These are phyloP conservation scores for Eupithecia centaureata DNA, from an alignment of 2,888 invertebrate species.

Conservation along the genomic window DNA sequence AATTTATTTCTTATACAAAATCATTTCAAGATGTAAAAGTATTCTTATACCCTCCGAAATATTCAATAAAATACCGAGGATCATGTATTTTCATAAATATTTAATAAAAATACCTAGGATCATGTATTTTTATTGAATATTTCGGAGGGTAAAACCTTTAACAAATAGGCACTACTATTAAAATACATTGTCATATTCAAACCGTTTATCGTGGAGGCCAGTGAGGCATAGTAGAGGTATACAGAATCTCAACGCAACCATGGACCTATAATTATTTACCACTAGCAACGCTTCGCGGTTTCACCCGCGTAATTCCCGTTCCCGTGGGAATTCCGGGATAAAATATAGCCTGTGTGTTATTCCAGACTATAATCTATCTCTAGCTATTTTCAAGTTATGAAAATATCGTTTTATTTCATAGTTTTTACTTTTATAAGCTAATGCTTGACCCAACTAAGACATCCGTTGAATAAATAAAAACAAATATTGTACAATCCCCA, in stretches of 20 bases:
- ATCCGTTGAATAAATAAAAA: too few species aligned
- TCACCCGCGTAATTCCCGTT: too few species aligned
- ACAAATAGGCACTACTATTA: background rate
- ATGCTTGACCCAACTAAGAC: background rate
- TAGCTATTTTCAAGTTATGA: too few species aligned
- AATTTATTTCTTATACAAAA: background rate
- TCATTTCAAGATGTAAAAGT: background rate
- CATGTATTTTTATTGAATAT: too few species aligned
- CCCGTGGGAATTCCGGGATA: too few species aligned
- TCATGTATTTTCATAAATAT: background rate
- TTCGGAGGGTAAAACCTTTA: background rate
- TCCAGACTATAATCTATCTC: too few species aligned
- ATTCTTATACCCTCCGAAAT: background rate
- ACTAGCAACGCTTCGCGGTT: too few species aligned
- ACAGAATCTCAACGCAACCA: background rate
- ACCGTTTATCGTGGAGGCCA: slow-evolving; percentile 28
- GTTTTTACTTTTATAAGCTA: background rate
- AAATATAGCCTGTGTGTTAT: too few species aligned
- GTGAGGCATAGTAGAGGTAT: background rate
- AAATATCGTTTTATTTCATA: background rate
- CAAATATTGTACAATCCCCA: too few species aligned
- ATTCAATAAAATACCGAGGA: too few species aligned
- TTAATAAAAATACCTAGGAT: too few species aligned
- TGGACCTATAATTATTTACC: too few species aligned
- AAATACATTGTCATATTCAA: slow-evolving; percentile 21